These are phyloP conservation scores for Dicrostonyx torquatus DNA, from an alignment of 2,797 vertebrate species.

Conservation along the genomic window DNA sequence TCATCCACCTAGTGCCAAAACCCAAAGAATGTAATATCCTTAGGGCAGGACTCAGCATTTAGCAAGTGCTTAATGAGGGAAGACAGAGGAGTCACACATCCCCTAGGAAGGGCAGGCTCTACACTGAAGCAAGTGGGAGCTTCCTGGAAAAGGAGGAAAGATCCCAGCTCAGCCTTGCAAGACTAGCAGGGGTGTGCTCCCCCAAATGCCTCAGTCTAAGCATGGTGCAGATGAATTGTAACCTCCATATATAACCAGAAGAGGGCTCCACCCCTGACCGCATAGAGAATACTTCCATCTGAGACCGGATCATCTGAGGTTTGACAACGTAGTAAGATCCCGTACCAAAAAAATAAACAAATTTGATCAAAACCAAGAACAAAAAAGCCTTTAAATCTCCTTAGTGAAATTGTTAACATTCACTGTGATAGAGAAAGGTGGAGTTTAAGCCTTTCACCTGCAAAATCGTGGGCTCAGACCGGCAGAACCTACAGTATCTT, in stretches of 20 bases:
- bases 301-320: not conserved
- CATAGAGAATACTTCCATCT: not conserved
- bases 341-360: not conserved
- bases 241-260: not conserved
- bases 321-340: not conserved
- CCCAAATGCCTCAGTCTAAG: not conserved
- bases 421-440: not conserved
- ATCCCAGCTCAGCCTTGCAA: constrained; percentile 14
- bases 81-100: not conserved
- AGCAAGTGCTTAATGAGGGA: not conserved
- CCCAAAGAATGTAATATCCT: not conserved
- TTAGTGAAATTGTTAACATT: not conserved
- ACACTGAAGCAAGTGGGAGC: not conserved
- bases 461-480: not conserved
- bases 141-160: constrained; percentile 21
- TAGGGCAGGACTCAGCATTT: not conserved
- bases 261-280: not conserved
- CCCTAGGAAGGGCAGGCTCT: not conserved
- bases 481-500: not conserved
- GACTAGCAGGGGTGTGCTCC: not conserved
- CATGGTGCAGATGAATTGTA: not conserved
- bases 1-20: not conserved
- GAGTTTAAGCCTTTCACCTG: not conserved
- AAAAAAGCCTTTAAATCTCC: not conserved
- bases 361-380: not conserved